Evolutionary conservation across 2,888 invertebrate species (phyloP).

Genomic region (Spodoptera littoralis): DNA sequence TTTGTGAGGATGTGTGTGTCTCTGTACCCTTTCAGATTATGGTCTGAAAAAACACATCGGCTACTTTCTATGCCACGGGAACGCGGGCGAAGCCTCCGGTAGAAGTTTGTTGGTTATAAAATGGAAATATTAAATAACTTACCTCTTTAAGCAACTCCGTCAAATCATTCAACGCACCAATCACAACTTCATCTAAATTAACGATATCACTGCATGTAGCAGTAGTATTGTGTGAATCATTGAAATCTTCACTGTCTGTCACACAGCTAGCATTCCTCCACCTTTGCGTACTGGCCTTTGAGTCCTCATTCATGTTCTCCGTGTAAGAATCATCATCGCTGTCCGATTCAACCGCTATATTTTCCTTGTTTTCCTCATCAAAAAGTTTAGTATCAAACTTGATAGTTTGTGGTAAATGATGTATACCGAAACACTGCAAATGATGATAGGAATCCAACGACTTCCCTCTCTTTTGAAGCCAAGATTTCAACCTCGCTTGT

Average conservation of each 20-base stretch:
- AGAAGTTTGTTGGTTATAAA: too few species aligned
- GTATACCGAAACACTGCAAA: constrained; percentile 86
- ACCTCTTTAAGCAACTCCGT: constrained; percentile 87
- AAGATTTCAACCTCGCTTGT: constrained; percentile 79
- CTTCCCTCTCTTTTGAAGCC: constrained; percentile 87
- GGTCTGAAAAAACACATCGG: too few species aligned
- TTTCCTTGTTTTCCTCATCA: constrained; percentile 87
- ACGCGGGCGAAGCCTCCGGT: too few species aligned
- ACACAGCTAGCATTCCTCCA: constrained; percentile 75
- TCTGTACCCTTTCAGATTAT: too few species aligned
- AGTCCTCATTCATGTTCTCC: constrained; percentile 73
- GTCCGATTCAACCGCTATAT: constrained; percentile 79
- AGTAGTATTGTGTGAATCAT: constrained; percentile 71
- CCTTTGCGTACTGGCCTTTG: constrained; percentile 58
- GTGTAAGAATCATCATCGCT: constrained; percentile 79
- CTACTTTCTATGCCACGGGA: too few species aligned
- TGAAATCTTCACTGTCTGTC: constrained; percentile 72
- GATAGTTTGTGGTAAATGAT: constrained; percentile 62
- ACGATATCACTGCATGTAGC: constrained; percentile 64
- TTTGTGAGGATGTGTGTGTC: too few species aligned
- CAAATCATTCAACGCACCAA: constrained; percentile 86
- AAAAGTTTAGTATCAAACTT: constrained; percentile 54
- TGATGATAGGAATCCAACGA: constrained; percentile 84
- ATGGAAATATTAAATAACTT: constrained; percentile 36
- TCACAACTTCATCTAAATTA: constrained; percentile 73